Conservation (phyloP, 1,140 invertebrate genomes). For the Papilio machaon region DNA sequence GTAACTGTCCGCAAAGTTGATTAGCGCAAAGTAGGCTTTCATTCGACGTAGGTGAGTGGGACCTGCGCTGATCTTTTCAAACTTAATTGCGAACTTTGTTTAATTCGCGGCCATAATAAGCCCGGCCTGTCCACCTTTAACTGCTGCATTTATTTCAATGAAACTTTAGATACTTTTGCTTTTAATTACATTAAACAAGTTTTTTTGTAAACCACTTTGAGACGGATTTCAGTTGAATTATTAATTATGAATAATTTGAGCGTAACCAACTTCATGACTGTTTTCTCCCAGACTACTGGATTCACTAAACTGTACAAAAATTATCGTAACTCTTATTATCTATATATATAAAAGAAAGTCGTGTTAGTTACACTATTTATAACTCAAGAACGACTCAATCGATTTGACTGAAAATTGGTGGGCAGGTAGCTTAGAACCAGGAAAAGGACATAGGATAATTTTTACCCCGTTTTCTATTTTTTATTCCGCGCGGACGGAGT, state of each 20-base stretch:
- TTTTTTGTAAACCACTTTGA: background rate
- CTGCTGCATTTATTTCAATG: constrained; percentile 23
- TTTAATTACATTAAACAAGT: constrained; percentile 3
- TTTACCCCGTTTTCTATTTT: too few species aligned
- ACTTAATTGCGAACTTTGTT: constrained; percentile 51
- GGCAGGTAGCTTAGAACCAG: too few species aligned
- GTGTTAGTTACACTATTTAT: too few species aligned
- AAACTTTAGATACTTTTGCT: constrained; percentile 22
- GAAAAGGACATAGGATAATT: too few species aligned
- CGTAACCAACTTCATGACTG: background rate
- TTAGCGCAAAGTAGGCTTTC: constrained; percentile 60
- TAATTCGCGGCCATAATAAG: constrained; percentile 38
- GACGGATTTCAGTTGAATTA: background rate
- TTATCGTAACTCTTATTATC: too few species aligned
- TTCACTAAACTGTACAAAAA: background rate
- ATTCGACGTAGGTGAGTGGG: constrained; percentile 42
- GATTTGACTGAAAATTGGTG: too few species aligned
- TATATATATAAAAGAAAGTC: too few species aligned
- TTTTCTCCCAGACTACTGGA: too few species aligned
- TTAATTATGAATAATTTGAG: background rate
- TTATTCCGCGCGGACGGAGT: too few species aligned
- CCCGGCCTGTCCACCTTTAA: constrained; percentile 19
- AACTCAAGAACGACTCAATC: too few species aligned
- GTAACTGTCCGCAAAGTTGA: constrained; percentile 61
- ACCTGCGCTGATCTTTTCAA: constrained; percentile 40